These are phyloP conservation scores for Poecilia gillii DNA, from an alignment of 2,797 vertebrate genomes.

Conservation along the genomic window DNA sequence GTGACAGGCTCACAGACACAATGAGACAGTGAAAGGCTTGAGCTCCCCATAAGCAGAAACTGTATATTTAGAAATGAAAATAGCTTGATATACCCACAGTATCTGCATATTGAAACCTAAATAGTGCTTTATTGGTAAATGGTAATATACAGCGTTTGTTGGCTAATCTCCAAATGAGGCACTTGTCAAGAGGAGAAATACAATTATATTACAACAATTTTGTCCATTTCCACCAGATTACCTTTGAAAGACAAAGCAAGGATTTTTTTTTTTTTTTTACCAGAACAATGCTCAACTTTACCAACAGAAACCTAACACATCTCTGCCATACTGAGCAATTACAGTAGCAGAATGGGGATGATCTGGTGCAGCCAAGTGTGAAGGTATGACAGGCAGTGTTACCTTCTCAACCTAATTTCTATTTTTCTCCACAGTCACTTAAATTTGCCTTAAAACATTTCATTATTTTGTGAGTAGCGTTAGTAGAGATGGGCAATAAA, in stretches of 20 bases:
- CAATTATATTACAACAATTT: not conserved
- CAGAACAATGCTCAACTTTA: constrained; percentile 6
- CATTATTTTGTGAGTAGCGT: not conserved
- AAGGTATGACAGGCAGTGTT: constrained; percentile 31
- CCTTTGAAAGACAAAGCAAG: not conserved
- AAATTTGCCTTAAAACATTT: constrained; percentile 10
- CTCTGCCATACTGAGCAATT: constrained; percentile 53
- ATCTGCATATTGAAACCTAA: not conserved
- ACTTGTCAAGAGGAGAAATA: not conserved
- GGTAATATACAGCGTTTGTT: not conserved
- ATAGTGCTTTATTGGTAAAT: not conserved
- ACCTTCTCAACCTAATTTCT: constrained; percentile 13
- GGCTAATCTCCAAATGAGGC: not conserved
- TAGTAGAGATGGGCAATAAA: no score
- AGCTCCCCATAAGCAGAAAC: not conserved
- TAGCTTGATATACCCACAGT: not conserved
- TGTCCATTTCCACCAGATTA: not conserved
- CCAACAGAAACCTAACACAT: constrained; percentile 16
- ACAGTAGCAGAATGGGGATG: constrained; percentile 58
- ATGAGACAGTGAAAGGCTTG: not conserved
- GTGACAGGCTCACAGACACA: not conserved
- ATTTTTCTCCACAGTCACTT: constrained; percentile 16
- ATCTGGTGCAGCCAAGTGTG: constrained; percentile 65
- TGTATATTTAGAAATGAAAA: not conserved
- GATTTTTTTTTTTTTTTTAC: not conserved